Evolutionary conservation across 37 sponge, comb jelly and placozoan genomes (phyloP), one percentile per base, ranked within the genome.

Genomic region (Chondrilla cf. caribensis): DNA sequence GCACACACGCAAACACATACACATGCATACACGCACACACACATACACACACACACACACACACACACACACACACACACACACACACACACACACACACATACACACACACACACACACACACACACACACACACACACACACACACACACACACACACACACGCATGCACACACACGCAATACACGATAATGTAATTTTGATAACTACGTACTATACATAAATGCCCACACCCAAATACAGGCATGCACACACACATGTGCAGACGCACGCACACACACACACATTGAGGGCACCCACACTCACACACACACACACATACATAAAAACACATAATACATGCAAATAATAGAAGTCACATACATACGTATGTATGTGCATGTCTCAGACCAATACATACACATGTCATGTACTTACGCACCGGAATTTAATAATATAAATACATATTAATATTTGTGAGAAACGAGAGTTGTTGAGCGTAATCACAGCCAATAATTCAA

Each of bases 131-230:
- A 67, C 68, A 67, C 68, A 28, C 68, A 67, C 68, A 67, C 68
- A 67, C 68, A 67, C 68, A 67, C 68, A 67, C 68, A 67, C 68
- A 67, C 68, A 67, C 33, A 67, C 68, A 67, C 68, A 67, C 68
- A 67, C 68, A 67, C 68, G 29, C 68, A 67, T 33, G 29, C 68
- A 67, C 68, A 67, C 68, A 67, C 68, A 67, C 68, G 29, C 32
- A 6, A 59, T 1, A 67, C 68, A 67, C 28, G 24, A 54, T 11
- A 54, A 17, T 54, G 57, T 11, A 54, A 54, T 11, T 54, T 54
- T 54, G 17, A 54, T 54, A 54, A 11, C 57, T 54, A 11, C 11
- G 17, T 17, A 54, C 57, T 60, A 28, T 26, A 60, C 64, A 28
- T 22, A 26, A 60, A 60, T 15, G 6, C 24, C 9, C 64, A 28